Base-by-base conservation (phyloP, 2,797 vertebrate species). In the Sphenopsis melanotis region DNA sequence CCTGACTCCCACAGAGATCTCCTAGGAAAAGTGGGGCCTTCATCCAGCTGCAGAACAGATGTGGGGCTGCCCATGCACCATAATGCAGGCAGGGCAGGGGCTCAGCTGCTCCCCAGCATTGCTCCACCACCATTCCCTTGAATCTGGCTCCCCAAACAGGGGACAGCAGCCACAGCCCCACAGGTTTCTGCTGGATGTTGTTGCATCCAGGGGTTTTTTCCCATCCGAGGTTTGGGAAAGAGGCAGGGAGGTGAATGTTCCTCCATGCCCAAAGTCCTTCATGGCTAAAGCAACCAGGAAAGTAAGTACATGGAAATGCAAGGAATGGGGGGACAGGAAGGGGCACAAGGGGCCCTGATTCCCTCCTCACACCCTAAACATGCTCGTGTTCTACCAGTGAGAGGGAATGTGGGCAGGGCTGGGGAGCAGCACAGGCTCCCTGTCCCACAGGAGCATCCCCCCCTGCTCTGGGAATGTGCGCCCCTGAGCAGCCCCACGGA, bases 161-260 rank as follows among this genome's bases (percentile, higher is more conserved):
- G 30, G 19, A 37, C 64, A 84, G 74, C 52, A 71, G 42, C 29
- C 14, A 1, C 4, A 8, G 32, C 27, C 24, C 26, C 26, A 7
- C 1, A 1, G 55, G 42, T 42, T 70, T 61, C 42, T 70, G 53
- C 68, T 59, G 77, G 37, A 41, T 0, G 2, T 10, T 0, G 0
- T 5, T 27, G 3, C n/a, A 15, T 32, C 27, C 27, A 5, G 47
- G 49, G 27, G 1, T 29, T 29, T 49, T 50, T 50, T 50, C 49
- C 26, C 49, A 50, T 19, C 18, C 17, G 47, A 66, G 29, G 36
- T 11, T 52, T 71, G 39, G 53, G 72, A 61, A 75, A n/a, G 24
- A 60, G n/a, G 11, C 1, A 2, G 5, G 15, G 12, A 7, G 4
- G 4, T 0, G 4, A 18, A 53, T 59, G 27, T 11, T 85, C 53